These are phyloP conservation scores for Nebria brevicollis DNA, from an alignment of 2,888 invertebrate genomes.

Conservation along the genomic window DNA sequence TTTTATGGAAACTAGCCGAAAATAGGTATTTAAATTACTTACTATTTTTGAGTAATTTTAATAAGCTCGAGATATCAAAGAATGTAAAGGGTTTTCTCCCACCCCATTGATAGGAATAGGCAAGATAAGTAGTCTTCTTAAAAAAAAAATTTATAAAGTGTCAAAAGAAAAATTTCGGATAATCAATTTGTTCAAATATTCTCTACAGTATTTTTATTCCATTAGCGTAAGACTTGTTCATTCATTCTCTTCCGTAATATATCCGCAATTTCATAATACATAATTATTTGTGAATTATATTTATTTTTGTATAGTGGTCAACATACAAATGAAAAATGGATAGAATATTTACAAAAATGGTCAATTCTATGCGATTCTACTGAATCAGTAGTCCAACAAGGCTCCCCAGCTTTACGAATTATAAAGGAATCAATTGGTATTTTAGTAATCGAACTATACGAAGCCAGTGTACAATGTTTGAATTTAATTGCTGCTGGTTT, in stretches of 20 bases:
- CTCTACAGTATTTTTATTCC: too few relatives aligned
- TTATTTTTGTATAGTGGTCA: constrained; percentile 16
- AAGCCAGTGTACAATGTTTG: constrained; percentile 47
- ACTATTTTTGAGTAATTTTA: too few relatives aligned
- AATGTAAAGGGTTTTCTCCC: too few relatives aligned
- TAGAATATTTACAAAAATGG: constrained; percentile 49
- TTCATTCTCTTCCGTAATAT: too few relatives aligned
- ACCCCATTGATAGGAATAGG: too few relatives aligned
- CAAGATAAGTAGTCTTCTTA: too few relatives aligned
- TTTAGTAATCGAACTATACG: constrained; percentile 52
- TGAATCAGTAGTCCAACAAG: constrained; percentile 23
- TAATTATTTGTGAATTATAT: not conserved
- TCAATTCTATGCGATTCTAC: constrained; percentile 40
- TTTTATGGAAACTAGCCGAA: constrained; percentile 52
- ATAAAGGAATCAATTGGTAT: constrained; percentile 54
- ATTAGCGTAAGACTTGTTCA: too few relatives aligned
- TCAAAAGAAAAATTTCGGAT: too few relatives aligned
- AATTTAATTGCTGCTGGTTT: constrained; percentile 54
- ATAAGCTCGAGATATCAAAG: too few relatives aligned
- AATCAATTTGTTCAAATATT: too few relatives aligned
- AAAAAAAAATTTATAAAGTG: too few relatives aligned
- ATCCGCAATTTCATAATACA: not conserved
- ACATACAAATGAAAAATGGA: constrained; percentile 48
- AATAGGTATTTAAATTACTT: constrained; percentile 32
- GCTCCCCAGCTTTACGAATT: constrained; percentile 24